Evolutionary conservation across 1,140 invertebrate genomes (phyloP).

Genomic region (Leptinotarsa undecemlineata): DNA sequence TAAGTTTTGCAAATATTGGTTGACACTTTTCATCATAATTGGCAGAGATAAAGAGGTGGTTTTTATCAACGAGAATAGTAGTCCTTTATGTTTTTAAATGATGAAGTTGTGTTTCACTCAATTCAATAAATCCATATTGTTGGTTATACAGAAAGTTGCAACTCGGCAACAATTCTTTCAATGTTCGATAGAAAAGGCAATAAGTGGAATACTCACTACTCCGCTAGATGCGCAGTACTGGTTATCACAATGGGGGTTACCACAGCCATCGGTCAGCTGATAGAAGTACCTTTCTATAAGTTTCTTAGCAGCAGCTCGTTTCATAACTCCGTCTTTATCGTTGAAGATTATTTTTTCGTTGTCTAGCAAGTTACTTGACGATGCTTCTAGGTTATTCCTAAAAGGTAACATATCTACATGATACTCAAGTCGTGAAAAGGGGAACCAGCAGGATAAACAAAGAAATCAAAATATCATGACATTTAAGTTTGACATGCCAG

Average conservation of each 20-base stretch:
- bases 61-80: too few species aligned
- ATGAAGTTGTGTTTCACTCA: too few species aligned
- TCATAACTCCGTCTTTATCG: slow-evolving; percentile 70
- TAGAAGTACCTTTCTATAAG: slow-evolving; percentile 91
- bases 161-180: too few species aligned
- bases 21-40: too few species aligned
- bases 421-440: background rate
- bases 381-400: slow-evolving; percentile 53
- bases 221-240: slow-evolving; percentile 86
- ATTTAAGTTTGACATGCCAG: slow-evolving; percentile 46
- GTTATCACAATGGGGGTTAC: slow-evolving; percentile 82
- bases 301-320: slow-evolving; percentile 83
- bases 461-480: slow-evolving; percentile 39
- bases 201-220: slow-evolving; percentile 60
- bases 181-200: background rate
- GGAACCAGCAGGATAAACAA: slow-evolving; percentile 21
- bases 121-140: too few species aligned
- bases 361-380: slow-evolving; percentile 46
- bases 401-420: slow-evolving; percentile 27
- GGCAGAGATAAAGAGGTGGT: too few species aligned
- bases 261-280: slow-evolving; percentile 88
- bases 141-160: too few species aligned
- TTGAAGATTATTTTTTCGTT: slow-evolving; percentile 33
- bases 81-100: too few species aligned
- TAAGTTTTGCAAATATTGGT: too few species aligned